Evolutionary conservation across 2,113 vertebrate species (phyloP).

Genomic region (Suricata suricatta): DNA sequence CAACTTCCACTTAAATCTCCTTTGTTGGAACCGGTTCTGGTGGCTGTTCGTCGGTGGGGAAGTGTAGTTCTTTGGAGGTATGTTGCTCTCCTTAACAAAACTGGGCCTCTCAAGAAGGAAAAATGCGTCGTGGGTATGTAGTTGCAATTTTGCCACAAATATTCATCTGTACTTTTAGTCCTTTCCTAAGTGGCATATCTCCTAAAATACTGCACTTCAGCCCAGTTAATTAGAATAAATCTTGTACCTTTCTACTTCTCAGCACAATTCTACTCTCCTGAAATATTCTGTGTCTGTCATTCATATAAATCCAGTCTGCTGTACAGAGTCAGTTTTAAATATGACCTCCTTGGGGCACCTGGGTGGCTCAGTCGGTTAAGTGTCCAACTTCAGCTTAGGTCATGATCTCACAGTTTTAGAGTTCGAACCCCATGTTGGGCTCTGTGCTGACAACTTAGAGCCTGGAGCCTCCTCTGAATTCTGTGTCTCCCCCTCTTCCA

Average conservation of each 20-base stretch:
- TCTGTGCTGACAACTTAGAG: no score
- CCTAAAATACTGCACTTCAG: background rate
- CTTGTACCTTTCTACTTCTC: background rate
- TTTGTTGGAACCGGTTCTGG: background rate
- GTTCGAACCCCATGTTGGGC: no score
- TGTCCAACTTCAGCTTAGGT: no score
- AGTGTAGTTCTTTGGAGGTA: background rate
- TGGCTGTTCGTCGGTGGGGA: background rate
- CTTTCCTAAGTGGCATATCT: background rate
- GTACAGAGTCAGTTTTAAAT: constrained; percentile 39
- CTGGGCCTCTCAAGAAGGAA: background rate
- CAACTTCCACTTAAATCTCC: background rate
- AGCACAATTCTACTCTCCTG: background rate
- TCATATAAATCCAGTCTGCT: background rate
- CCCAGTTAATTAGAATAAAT: background rate
- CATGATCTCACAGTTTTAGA: no score
- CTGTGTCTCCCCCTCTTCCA: no score
- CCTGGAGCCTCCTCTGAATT: no score
- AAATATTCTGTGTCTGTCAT: background rate
- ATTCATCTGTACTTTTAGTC: background rate
- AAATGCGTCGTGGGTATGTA: background rate
- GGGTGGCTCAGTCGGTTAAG: no score
- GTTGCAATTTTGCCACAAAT: background rate
- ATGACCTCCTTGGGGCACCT: background rate
- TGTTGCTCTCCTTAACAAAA: background rate